Base-by-base conservation (phyloP, 92 coral and sea anemone species). In the Diadumene lineata region DNA sequence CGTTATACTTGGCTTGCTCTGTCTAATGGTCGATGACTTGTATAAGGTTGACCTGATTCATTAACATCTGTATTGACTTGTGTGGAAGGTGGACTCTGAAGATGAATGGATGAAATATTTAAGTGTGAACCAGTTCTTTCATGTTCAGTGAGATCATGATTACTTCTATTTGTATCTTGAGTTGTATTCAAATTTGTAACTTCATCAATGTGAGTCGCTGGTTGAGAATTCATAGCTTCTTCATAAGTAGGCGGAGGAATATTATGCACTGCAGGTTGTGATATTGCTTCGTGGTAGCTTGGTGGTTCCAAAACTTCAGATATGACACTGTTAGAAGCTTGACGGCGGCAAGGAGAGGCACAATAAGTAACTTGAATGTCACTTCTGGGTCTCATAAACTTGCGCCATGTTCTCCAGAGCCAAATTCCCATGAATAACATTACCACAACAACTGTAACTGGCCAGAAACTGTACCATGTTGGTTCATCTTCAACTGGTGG, bases 361-460 rank as follows among this genome's bases (percentile, higher is more conserved):
- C 85, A 75, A 10, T 73, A 78, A 15, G 61, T 75, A 61, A 80
- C 62, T 38, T 79, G 84, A 19, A 74, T 23, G n/a, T 80, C 82
- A 63, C 88, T 77, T 32, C 92, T 70, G 24, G 87, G 87, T 11
- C 84, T 77, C 21, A 86, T 73, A 69, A 82, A 79, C 68, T 82
- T 96, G 23, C 82, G 83, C 99, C 99, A 96, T 9, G 91, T 93
- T 43, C 86, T 75, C 97, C 97, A 92, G 50, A 96, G 72, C 99
- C 99, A 96, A 1, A 92, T 72, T 0, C 92, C 99, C 75, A 96
- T 87, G 9, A 96, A 74, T 9, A 96, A 64, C 85, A 87, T 80
- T 18, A 86, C 96, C 2, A 90, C 81, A 1, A 92, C 88, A 15
- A 89, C 86, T 66, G 92, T 81, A 15, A 96, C 86, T 1, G 94